Base-by-base conservation (phyloP, 1,140 invertebrate species). In the Leptestheria dahalacensis region DNA sequence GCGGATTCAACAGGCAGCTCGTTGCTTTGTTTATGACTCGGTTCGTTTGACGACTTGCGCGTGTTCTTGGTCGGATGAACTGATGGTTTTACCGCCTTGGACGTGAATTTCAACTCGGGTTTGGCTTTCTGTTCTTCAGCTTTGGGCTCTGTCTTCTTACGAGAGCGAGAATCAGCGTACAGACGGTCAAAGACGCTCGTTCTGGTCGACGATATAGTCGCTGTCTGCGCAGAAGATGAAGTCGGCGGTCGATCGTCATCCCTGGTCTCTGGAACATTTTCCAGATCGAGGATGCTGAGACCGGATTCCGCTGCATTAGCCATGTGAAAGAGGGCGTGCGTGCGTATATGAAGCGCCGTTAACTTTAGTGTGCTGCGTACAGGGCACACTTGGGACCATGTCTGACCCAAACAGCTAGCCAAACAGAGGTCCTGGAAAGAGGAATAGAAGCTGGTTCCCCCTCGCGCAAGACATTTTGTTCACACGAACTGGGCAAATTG, bases 101-200 rank as follows among this genome's bases (percentile, higher is more conserved):
- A 0, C 15, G 28, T 41, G 9, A 33, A 23, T 56, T 56, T 56
- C 2, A 28, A 11, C 33, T 18, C 53, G n/a, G 53, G 2, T 1
- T 46, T 56, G 2, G 21, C 21, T 20, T 25, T 56, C 18, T 56
- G 26, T 15, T 2, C 53, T n/a, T 56, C 53, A 12, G 20, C 9
- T 41, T 41, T 41, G 15, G 33, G 6, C 15, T 41, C 33, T 12
- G 26, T 26, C 53, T 15, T 29, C 33, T 25, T 56, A 41, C 53
- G 53, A n/a, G 53, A 41, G 23, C 53, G 23, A 6, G 33, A 41
- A 23, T 56, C 53, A 15, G 53, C 53, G 53, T 56, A 56, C 21
- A 56, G 41, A 25, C 53, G 53, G 18, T 56, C 53, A 29, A 56
- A 56, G 33, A 56, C 53, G 53, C 53, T 56, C 1, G 53, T 26